Base-by-base conservation (phyloP, 2,797 vertebrate species). In the Molothrus aeneus region DNA sequence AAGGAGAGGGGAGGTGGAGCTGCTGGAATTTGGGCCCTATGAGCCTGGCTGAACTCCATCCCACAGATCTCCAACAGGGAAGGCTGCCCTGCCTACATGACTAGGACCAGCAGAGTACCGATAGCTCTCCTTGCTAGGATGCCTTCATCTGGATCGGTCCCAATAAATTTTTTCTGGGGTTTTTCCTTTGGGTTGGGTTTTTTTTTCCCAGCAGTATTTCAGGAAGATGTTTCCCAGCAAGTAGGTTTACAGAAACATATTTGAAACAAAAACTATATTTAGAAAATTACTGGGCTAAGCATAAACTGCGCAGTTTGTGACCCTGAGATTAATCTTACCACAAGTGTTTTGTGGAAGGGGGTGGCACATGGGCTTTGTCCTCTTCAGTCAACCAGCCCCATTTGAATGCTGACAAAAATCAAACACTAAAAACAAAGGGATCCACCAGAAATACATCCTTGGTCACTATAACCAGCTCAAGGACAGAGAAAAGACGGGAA, bases 1-100 rank as follows among this genome's bases (percentile, higher is more conserved):
- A 73, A 79, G 34, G 66, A 86, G 25, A 73, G 20, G 84, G 89
- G 84, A 86, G 47, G 71, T 40, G 29, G 63, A 87, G 60, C 21
- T 81, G 48, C 56, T 69, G 74, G 88, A 91, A 95, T 88, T 29
- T 60, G 78, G 48, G 64, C 65, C 69, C 40, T 32, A 28, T 28
- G 56, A 87, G 60, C 60, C 72, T 60, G 87, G 96, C 92, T 59
- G 42, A 42, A 34, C 84, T 89, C 83, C 69, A 70, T 87, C 84
- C 29, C 29, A 36, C 60, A 5, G 61, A 31, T 38, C 68, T 89
- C 57, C 43, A 38, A 14, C 57, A 79, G 69, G 65, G 75, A 89
- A 69, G 12, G 81, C 47, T 83, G 65, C 48, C 68, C 38, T 74
- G 54, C 84, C n/a, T 61, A 51, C 16, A 6, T 31, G 53, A 59